A percentile compares a stretch with the other conserved stretches of the same genome.
Conservation (phyloP, 2,797 vertebrate genomes). For the Anas flavirostris region DNA sequence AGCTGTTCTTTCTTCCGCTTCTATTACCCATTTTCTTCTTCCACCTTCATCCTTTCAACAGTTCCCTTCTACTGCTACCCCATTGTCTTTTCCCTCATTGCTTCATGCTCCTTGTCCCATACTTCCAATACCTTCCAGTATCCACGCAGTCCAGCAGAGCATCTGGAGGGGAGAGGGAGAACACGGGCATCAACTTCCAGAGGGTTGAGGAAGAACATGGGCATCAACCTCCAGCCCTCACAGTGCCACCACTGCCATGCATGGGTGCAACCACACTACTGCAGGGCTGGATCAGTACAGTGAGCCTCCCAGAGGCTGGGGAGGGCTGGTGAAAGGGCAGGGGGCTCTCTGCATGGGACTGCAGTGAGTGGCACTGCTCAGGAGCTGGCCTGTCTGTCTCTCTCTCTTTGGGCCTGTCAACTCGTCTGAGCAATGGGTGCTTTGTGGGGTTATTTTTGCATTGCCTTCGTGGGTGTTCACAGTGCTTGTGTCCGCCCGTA, state of each 20-base stretch:
- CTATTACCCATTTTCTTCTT: not conserved
- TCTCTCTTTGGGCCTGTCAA: not conserved
- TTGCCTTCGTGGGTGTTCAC: not conserved
- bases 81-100: not conserved
- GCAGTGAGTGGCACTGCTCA: rapidly evolving
- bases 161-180: not conserved
- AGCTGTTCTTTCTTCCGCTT: not conserved
- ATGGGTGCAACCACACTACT: rapidly evolving
- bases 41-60: not conserved
- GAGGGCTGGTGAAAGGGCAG: too few relatives aligned
- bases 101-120: not conserved
- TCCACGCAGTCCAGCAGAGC: not conserved
- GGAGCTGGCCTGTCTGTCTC: rapidly evolving
- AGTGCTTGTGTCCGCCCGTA: not conserved
- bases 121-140: not conserved
- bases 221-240: not conserved
- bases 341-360: not conserved
- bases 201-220: not conserved
- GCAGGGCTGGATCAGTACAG: too few relatives aligned
- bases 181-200: rapidly evolving
- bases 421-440: not conserved
- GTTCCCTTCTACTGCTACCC: not conserved
- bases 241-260: rapidly evolving
- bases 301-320: too few relatives aligned
- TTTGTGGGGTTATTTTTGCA: not conserved